Base-by-base conservation (phyloP, 1,140 invertebrate species). In the Polypedilum vanderplanki region DNA sequence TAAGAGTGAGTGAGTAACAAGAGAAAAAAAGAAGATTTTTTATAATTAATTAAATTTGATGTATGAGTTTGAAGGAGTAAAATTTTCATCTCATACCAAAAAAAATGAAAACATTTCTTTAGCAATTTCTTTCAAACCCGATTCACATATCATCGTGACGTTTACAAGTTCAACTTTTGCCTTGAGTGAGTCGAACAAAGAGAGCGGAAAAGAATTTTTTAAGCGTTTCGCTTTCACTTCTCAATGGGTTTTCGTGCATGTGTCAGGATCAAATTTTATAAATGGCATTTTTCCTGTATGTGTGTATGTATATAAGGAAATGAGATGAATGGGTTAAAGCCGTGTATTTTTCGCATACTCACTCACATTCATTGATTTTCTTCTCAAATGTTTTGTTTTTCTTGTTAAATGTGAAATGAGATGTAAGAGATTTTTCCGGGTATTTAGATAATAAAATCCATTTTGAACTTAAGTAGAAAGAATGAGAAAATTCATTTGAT, bases 11-110 rank as follows among this genome's bases (percentile, higher is more conserved):
- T 33, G 12, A 57, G 46, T 57, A 57, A 57, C 46, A 57, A 57
- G 46, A 57, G 12, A 57, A 57, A 57, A 57, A 33, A 33, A 4
- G 46, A 9, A 70, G 65, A 70, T 70, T 70, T 33, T 33, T 70
- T 70, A 70, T 70, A 70, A 70, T 70, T 70, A 70, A 70, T 70
- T 70, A 70, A 70, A 70, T 70, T 70, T 70, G 65, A 70, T 70
- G 65, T 70, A 70, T 70, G 65, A 70, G 65, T 70, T 70, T 70
- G 65, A 18, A 22, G 7, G 18, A 70, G 17, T 22, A 70, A 70
- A 57, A 12, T 57, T 57, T 57, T 57, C 46, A 57, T 57, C 46
- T 57, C 46, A 57, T 57, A 8, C 46, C 12, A 46, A 46, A 46
- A 46, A 46, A 46, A 46, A 46, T 9, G n/a, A 57, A n/a, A 57